Conservation (phyloP, 1,140 invertebrate species). For the Hesperophylax magnus region DNA sequence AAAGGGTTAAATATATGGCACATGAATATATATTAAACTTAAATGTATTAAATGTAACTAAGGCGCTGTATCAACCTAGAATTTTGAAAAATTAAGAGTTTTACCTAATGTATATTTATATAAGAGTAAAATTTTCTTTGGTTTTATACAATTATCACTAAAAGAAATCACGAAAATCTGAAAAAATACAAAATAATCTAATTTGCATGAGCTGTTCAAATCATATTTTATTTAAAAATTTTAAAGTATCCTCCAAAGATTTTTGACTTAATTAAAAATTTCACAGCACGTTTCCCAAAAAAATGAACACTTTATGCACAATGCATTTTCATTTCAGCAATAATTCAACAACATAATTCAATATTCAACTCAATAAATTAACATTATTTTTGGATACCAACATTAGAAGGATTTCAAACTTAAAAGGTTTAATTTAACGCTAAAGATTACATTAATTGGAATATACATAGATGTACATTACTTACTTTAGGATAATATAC, state of each 20-base stretch:
- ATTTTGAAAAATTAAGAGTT: constrained; percentile 52
- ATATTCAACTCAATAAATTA: constrained; percentile 35
- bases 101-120: constrained; percentile 52
- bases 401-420: constrained; percentile 51
- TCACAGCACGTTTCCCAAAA: constrained; percentile 49
- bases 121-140: constrained; percentile 55
- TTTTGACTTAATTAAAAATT: constrained; percentile 48
- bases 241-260: constrained; percentile 43
- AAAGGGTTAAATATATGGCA: constrained; percentile 48
- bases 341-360: constrained; percentile 39
- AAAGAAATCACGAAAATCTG: constrained; percentile 53
- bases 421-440: constrained; percentile 41
- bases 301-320: constrained; percentile 31
- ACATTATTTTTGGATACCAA: constrained; percentile 44
- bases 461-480: constrained; percentile 44
- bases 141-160: constrained; percentile 56
- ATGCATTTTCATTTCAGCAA: constrained; percentile 28
- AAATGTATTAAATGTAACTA: constrained; percentile 26
- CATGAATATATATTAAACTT: constrained; percentile 37
- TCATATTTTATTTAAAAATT: constrained; percentile 36
- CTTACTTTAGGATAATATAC: constrained; percentile 43
- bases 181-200: constrained; percentile 30
- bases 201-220: constrained; percentile 15
- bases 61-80: constrained; percentile 34
- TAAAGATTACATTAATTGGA: constrained; percentile 48